A percentile compares a stretch with the other conserved stretches of the same genome.
phyloP scores from a whole-genome alignment of 2,797 vertebrate species.

The Cryptoblepharus egeriae region DNA sequence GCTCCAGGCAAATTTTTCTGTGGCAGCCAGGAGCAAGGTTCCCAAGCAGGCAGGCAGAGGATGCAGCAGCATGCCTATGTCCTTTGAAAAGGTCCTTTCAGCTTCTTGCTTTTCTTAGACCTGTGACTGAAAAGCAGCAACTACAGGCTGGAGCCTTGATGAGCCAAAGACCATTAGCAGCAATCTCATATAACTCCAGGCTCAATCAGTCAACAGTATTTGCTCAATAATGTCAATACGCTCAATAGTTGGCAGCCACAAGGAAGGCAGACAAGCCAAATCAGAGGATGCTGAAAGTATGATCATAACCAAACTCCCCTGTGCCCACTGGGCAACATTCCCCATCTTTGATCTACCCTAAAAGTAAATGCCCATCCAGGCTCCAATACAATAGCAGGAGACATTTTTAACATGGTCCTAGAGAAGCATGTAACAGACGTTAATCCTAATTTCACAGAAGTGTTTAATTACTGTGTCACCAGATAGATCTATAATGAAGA shows the following conservation, averaged over 20 bases:
- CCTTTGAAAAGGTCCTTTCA: background rate
- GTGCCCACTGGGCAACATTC: background rate
- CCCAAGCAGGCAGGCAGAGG: background rate
- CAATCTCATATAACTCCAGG: too few species aligned
- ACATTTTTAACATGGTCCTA: background rate
- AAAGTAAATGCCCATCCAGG: background rate
- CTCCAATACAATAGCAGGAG: background rate
- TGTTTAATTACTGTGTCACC: background rate
- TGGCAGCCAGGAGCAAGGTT: slow-evolving; percentile 17
- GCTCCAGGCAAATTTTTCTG: slow-evolving; percentile 19
- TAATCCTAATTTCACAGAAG: background rate
- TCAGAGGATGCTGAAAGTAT: background rate
- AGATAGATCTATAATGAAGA: too few species aligned
- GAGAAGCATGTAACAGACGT: background rate
- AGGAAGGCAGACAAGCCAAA: background rate
- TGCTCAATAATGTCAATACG: too few species aligned
- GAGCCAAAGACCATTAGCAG: background rate
- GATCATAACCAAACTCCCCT: background rate
- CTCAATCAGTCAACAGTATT: too few species aligned
- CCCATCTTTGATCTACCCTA: background rate
- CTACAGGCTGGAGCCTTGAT: background rate
- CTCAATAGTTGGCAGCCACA: too few species aligned
- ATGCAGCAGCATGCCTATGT: background rate
- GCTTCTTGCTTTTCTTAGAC: background rate
- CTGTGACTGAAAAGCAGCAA: slow-evolving; percentile 1